Evolutionary conservation across 1,140 invertebrate species (phyloP), one percentile per base, ranked within the genome.

Genomic region (Euwallacea similis): DNA sequence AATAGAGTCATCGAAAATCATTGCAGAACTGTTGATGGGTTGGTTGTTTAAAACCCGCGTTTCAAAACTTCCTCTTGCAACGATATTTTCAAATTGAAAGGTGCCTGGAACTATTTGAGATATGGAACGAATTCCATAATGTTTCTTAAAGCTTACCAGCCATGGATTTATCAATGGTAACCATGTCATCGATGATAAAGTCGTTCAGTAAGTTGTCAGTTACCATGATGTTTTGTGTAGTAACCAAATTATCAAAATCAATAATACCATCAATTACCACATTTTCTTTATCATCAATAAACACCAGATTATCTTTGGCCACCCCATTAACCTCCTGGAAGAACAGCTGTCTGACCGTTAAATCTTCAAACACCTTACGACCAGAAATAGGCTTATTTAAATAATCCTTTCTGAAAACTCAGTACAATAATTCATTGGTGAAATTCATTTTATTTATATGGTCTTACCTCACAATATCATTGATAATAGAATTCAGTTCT

Each of bases 191-290:
- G 8, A 79, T 62, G 43, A 65, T 53, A 2, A 76, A 46, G 68
- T 76, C 73, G 61, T 77, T 78, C 10, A 80, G 42, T 44, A 54
- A 42, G 21, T 58, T 67, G 58, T 66, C 61, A 54, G 42, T 67
- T 9, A 78, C 9, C 56, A 75, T 41, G 0, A 72, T 44, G 33
- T 33, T 66, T 41, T 47, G 9, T 2, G 77, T 71, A n/a, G 71
- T 70, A 7, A 78, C 66, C 7, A 62, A 16, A 42, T 77, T 74
- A 53, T 74, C 53, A 55, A 80, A 75, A 43, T 58, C 72, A 2
- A 80, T 59, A 69, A 76, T 56, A 6, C 75, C 76, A 55, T 50
- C 46, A 50, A 50, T 50, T 50, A 50, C 13, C 9, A 10, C 46
- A 50, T 50, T 50, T 11, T 50, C 6, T 50, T 50, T 4, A 33